Base-by-base conservation (phyloP, 1,140 invertebrate species). In the Cotesia typhae region DNA sequence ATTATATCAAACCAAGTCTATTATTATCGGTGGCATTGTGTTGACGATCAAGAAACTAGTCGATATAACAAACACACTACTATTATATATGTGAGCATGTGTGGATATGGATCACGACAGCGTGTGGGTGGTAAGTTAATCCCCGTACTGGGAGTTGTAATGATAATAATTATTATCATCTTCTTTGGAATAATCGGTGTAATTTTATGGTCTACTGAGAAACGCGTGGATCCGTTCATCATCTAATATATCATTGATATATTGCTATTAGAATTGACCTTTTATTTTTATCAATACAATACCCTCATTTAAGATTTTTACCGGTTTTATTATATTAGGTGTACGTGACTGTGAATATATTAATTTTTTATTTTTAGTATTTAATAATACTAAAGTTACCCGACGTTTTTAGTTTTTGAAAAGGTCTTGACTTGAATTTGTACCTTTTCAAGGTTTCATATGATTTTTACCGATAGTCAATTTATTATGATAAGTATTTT, bases 161-260 rank as follows among this genome's bases (percentile, higher is more conserved):
- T 28, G 28, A 28, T 60, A 14, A 60, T 36, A 20, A 36, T 60
- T 60, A 60, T 60, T 36, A 60, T 36, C 28, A 60, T 36, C 28
- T 20, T 36, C 28, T 20, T 60, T 3, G 17, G 20, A 20, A 20
- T 60, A 60, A 60, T 60, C 28, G 28, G n/a, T 60, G 59, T 35
- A 36, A 60, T 60, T 60, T 60, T 60, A 14, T 60, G 59, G 28
- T 60, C 59, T 60, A 60, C 59, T 60, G 53, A 60, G 59, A 20
- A 60, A 10, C 9, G 17, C 20, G 20, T 60, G 20, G 9, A 60
- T 28, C 17, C 53, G n/a, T n/a, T n/a, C 5, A 17, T 12, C 53
- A 55, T 55, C 5, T 2, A n/a, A 55, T 28, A 28, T 28, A 28
- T 28, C n/a, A 55, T 14, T 55, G n/a, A 17, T 55, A 55, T 55